Base-by-base conservation (phyloP, 2,888 invertebrate species). In the Alentia gelatinosa region DNA sequence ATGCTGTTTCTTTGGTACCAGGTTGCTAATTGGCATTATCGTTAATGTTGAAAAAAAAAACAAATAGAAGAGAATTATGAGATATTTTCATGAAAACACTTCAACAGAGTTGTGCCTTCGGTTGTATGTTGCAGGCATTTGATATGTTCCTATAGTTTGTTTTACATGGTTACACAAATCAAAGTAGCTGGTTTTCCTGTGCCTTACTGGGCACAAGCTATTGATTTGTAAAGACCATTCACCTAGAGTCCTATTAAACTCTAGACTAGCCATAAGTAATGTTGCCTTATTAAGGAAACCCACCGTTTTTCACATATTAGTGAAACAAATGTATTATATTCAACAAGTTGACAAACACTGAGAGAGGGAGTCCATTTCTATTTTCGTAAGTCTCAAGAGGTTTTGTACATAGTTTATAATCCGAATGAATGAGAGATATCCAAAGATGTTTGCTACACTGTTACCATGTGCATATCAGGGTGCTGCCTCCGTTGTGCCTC, bases 381-480 rank as follows among this genome's bases (percentile, higher is more conserved):
- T 79, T 79, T 79, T 79, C 79, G 15, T 79, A 35, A 79, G 15
- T 12, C 23, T 79, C 39, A 79, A 30, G n/a, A 5, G 79, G 35
- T 79, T 68, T 79, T 79, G 79, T 79, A 79, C 79, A 39, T 79
- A 37, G 79, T 79, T 37, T 39, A 79, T 79, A 5, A 26, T 79
- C 15, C 9, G 3, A 79, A 35, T 79, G 37, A 63, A 12, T 63
- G 79, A 1, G 15, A 79, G 37, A 39, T 79, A 37, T 37, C 79
- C 79, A 79, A 79, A 79, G 79, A 79, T 39, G 1, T 3, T 35
- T 79, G 5, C n/a, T 35, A 39, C 39, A 12, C 30, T 74, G 74
- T 74, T 56, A 74, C n/a, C 74, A 74, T 75, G 75, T 35, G 79
- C 79, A 79, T 79, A 79, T 79, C 79, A 79, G 79, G 79, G 79